Evolutionary conservation across 2,888 invertebrate species (phyloP).

Genomic region (Oligia latruncula): DNA sequence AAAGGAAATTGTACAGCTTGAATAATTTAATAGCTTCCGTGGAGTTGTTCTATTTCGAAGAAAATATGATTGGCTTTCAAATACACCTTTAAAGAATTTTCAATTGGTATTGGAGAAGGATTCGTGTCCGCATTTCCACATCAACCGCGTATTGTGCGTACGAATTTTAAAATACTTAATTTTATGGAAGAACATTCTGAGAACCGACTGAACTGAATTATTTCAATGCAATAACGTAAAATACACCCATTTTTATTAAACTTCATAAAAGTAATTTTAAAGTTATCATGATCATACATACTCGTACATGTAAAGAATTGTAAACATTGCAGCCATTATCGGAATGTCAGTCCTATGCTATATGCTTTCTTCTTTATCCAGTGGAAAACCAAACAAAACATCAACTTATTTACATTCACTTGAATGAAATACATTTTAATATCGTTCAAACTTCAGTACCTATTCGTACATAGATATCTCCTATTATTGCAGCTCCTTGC

Average conservation of each 20-base stretch:
- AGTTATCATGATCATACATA: neutral
- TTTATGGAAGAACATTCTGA: neutral
- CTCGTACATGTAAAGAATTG: neutral
- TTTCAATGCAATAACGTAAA: neutral
- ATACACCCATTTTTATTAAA: neutral
- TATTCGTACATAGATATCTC: slow-evolving; percentile 13
- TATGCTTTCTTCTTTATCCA: neutral
- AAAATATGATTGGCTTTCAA: slow-evolving; percentile 2
- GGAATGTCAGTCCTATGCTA: neutral
- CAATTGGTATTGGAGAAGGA: neutral
- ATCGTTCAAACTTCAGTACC: slow-evolving; percentile 16
- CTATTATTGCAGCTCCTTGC: slow-evolving; percentile 45
- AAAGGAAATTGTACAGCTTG: slow-evolving; percentile 20
- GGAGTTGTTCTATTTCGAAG: slow-evolving; percentile 1
- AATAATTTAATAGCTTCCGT: slow-evolving; percentile 19
- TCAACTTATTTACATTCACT: slow-evolving; percentile 18
- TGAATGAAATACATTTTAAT: slow-evolving; percentile 35
- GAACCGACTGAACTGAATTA: neutral
- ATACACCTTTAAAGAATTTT: neutral
- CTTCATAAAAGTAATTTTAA: neutral
- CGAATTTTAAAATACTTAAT: neutral
- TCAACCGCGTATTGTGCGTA: neutral
- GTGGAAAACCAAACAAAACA: neutral
- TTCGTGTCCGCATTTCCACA: neutral
- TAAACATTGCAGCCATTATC: neutral